Evolutionary conservation across 2,797 vertebrate genomes (phyloP).

Genomic region (Babyrousa celebensis): DNA sequence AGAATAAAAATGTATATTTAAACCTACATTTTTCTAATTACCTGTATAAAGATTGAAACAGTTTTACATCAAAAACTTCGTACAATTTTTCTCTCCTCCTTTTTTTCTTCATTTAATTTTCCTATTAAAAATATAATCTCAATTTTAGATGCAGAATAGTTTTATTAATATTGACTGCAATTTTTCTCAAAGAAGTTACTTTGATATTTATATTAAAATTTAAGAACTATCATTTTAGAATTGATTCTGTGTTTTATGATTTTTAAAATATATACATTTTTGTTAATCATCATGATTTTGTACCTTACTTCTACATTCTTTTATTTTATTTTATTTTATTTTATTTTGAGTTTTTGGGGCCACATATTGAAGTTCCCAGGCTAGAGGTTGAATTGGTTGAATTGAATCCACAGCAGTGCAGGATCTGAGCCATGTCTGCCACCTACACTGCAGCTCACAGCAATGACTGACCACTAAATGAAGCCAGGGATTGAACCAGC

Average conservation of each 20-base stretch:
- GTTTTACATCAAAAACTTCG: neutral
- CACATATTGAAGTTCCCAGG: no score
- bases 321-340: no score
- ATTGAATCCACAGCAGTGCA: no score
- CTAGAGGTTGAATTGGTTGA: no score
- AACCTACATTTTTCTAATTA: neutral
- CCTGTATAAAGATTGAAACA: neutral
- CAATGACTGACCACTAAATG: no score
- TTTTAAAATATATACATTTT: neutral
- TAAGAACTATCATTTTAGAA: neutral
- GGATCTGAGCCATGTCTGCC: no score
- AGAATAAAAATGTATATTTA: neutral
- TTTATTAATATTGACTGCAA: neutral
- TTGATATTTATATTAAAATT: slow-evolving; percentile 23
- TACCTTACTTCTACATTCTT: neutral
- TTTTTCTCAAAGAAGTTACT: slow-evolving; percentile 11
- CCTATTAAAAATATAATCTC: neutral
- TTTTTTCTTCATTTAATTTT: neutral
- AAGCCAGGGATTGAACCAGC: no score
- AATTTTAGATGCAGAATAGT: neutral
- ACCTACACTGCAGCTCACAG: no score
- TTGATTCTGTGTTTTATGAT: neutral
- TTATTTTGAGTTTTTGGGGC: no score
- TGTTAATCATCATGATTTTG: neutral
- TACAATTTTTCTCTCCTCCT: neutral